Percentiles rank a stretch among this genome's conserved stretches.
Conservation (phyloP, 2,888 invertebrate species). For the Callyntrura sp. region DNA sequence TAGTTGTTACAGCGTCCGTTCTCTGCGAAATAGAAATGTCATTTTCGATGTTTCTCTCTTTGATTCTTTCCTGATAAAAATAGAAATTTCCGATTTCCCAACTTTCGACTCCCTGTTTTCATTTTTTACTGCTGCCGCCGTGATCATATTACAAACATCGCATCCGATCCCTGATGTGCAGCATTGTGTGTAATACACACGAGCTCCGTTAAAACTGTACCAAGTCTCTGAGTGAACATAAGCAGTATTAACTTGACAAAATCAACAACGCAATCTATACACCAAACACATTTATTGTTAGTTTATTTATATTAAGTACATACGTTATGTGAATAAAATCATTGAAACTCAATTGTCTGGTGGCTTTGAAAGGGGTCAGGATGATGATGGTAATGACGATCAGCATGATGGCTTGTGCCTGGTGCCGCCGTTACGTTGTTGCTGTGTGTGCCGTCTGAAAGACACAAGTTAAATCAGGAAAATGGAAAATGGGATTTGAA, state of each 20-base stretch:
- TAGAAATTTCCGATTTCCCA: slow-evolving; percentile 71
- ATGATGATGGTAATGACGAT: slow-evolving; percentile 51
- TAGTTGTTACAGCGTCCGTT: slow-evolving; percentile 34
- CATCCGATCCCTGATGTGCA: slow-evolving; percentile 10
- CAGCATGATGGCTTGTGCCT: slow-evolving; percentile 47
- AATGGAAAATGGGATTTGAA: slow-evolving; percentile 67
- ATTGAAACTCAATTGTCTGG: slow-evolving; percentile 49
- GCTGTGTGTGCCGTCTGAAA: slow-evolving; percentile 5
- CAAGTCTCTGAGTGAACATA: slow-evolving; percentile 26
- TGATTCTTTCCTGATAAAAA: slow-evolving; percentile 65
- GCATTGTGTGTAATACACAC: too few species aligned
- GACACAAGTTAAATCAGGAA: slow-evolving; percentile 57
- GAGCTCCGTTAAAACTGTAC: too few species aligned
- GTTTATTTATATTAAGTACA: too few species aligned
- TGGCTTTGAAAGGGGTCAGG: slow-evolving; percentile 66
- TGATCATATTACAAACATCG: slow-evolving; percentile 46
- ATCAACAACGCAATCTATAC: not conserved
- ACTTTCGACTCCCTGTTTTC: slow-evolving; percentile 32
- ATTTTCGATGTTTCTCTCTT: slow-evolving; percentile 61
- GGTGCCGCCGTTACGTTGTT: slow-evolving; percentile 14
- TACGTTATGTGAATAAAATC: slow-evolving; percentile 16
- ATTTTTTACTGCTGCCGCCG: slow-evolving; percentile 18
- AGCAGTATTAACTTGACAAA: slow-evolving; percentile 32
- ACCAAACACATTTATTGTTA: too few species aligned
- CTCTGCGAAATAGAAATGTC: slow-evolving; percentile 44